phyloP scores from a whole-genome alignment of 2,888 invertebrate species.

The Drosophila anomelani region DNA sequence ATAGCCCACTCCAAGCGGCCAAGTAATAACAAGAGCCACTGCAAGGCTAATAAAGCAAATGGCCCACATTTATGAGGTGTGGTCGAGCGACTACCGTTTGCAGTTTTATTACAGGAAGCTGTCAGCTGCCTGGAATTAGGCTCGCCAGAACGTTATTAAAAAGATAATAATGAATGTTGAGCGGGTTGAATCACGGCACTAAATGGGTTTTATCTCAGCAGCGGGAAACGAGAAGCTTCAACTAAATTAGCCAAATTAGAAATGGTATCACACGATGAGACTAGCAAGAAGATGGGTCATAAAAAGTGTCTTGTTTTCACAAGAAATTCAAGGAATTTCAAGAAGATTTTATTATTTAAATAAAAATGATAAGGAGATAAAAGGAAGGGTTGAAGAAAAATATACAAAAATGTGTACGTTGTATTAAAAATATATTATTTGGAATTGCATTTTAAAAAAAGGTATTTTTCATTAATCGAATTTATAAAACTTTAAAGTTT shows the following conservation, averaged over 20 bases:
- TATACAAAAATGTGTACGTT: background rate
- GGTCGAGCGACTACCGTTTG: constrained; percentile 47
- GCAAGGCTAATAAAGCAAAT: constrained; percentile 25
- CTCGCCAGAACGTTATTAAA: constrained; percentile 63
- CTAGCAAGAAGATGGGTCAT: constrained; percentile 7
- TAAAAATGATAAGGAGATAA: background rate
- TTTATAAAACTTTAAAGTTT: too few relatives aligned
- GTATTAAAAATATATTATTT: background rate
- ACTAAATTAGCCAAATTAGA: constrained; percentile 29
- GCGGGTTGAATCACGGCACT: constrained; percentile 38
- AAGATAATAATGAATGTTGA: constrained; percentile 57
- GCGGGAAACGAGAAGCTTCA: background rate
- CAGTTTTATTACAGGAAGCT: constrained; percentile 75
- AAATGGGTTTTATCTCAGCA: constrained; percentile 56
- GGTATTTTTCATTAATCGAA: too few relatives aligned
- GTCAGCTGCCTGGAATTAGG: constrained; percentile 54
- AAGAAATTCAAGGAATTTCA: too few relatives aligned
- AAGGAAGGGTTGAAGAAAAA: background rate
- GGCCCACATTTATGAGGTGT: constrained; percentile 38
- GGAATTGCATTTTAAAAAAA: too few relatives aligned
- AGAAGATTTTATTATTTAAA: background rate
- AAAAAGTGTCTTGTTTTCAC: background rate
- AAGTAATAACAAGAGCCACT: constrained; percentile 18
- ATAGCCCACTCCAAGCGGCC: background rate
- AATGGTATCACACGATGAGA: constrained; percentile 16